phyloP scores from a whole-genome alignment of 2,888 invertebrate genomes.

The Trachelus troglodyta region DNA sequence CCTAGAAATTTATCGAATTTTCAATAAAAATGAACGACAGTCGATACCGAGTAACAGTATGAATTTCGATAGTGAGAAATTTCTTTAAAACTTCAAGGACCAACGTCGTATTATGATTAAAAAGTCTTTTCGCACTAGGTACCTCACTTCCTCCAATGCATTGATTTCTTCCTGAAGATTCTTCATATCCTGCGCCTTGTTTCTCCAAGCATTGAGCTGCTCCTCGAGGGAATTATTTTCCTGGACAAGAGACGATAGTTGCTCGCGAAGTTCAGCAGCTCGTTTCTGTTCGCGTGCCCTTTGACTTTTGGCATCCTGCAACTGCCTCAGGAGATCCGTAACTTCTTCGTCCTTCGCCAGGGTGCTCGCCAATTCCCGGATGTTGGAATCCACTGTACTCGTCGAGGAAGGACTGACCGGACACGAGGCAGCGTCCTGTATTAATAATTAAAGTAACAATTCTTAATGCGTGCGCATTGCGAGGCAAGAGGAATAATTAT shows the following conservation, averaged over 20 bases:
- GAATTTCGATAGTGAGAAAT: background rate
- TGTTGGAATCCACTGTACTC: background rate
- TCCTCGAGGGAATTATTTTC: slow-evolving; percentile 80
- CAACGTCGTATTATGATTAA: slow-evolving; percentile 1
- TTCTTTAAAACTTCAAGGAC: background rate
- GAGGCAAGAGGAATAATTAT: background rate
- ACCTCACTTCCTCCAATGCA: slow-evolving; percentile 88
- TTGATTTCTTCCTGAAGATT: slow-evolving; percentile 86
- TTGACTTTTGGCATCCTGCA: slow-evolving; percentile 77
- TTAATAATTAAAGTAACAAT: background rate
- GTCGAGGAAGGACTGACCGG: slow-evolving; percentile 11
- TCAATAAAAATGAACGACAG: background rate
- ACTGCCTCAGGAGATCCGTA: slow-evolving; percentile 74
- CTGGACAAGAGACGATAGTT: slow-evolving; percentile 76
- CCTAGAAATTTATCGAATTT: slow-evolving; percentile 64
- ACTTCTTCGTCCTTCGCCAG: slow-evolving; percentile 62
- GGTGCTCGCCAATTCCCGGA: slow-evolving; percentile 33
- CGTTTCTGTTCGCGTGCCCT: slow-evolving; percentile 79
- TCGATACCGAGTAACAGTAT: background rate
- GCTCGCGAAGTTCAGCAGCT: slow-evolving; percentile 81
- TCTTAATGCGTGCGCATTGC: background rate
- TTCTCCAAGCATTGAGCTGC: slow-evolving; percentile 74
- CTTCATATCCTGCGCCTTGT: slow-evolving; percentile 81
- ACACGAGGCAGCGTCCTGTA: slow-evolving; percentile 31
- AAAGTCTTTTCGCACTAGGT: slow-evolving; percentile 38